Evolutionary conservation across 2,797 vertebrate species (phyloP), one percentile per base, ranked within the genome.

Genomic region (Carcharodon carcharias): DNA sequence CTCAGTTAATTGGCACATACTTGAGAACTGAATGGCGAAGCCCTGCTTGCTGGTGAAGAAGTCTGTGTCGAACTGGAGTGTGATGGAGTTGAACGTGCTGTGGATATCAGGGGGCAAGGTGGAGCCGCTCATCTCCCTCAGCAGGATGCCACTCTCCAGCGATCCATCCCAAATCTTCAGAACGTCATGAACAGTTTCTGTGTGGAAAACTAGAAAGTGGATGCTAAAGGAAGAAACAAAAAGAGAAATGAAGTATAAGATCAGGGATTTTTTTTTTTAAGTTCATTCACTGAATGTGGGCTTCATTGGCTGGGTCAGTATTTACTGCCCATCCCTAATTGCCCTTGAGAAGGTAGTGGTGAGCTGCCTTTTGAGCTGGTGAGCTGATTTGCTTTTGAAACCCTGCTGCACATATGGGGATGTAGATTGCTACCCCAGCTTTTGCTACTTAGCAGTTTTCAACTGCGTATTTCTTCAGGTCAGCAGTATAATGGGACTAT

Each of bases 1-100:
- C n/a, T 93, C n/a, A 40, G 23, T 93, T 21, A 67, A 26, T 65
- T 40, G 69, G 50, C 63, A 73, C 98, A 97, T 97, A 99, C 99
- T 98, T 96, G 99, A 99, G 97, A 99, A 99, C 97, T 99, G 99
- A 96, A 99, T 97, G 96, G 99, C 99, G 0, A 99, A 99, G 96
- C 99, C 99, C 96, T 99, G 99, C 96, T 99, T 99, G 98, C 99
- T 99, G 73, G 99, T 99, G 97, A 99, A 99, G 98, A 99, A 99
- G 97, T 99, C 99, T 0, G 99, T 99, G 97, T 98, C 99, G 97
- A 99, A 99, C 97, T 99, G 99, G 96, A 99, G 98, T 96, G 98
- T 98, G 96, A 99, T 97, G 0, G 99, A 98, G 97, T 97, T 99
- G 97, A 99, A 99, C 96, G 99, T 99, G 97, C 99, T 99, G 97